A percentile compares a stretch with the other conserved stretches of the same genome.
These are phyloP conservation scores for Pachliopta kotzebuea DNA, from an alignment of 2,888 invertebrate species.

Conservation along the genomic window DNA sequence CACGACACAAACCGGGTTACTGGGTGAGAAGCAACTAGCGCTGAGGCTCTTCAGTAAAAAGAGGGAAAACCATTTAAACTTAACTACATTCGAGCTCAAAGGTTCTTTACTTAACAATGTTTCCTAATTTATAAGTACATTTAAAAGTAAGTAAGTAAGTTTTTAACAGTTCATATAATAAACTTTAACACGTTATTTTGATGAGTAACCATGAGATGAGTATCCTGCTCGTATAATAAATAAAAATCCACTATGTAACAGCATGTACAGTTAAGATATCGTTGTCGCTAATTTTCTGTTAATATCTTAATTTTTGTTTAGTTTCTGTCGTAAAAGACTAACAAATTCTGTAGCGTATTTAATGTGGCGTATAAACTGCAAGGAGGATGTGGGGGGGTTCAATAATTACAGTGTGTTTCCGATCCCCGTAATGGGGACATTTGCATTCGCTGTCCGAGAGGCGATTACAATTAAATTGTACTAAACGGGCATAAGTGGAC, in stretches of 20 bases:
- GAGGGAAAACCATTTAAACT: conserved; percentile 8
- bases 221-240: too few relatives aligned
- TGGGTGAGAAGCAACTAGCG: conserved; percentile 15
- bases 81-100: conserved; percentile 11
- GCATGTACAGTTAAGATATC: too few relatives aligned
- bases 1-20: conserved; percentile 13
- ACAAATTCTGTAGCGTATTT: too few relatives aligned
- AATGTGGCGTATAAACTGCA: too few relatives aligned
- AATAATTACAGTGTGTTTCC: conserved; percentile 9
- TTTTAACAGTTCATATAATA: too few relatives aligned
- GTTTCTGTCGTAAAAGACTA: too few relatives aligned
- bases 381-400: too few relatives aligned
- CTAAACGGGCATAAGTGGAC: conserved; percentile 13
- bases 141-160: not conserved
- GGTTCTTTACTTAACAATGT: conserved; percentile 4
- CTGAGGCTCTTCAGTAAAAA: conserved; percentile 12
- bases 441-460: conserved; percentile 11
- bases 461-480: conserved; percentile 12
- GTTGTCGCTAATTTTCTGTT: too few relatives aligned
- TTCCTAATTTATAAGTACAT: not conserved
- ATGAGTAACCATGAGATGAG: too few relatives aligned
- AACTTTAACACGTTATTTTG: not conserved
- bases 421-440: conserved; percentile 10
- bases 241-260: too few relatives aligned
- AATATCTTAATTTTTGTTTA: too few relatives aligned